Evolutionary conservation across 2,113 vertebrate genomes (phyloP).

Genomic region (Oncorhynchus keta): DNA sequence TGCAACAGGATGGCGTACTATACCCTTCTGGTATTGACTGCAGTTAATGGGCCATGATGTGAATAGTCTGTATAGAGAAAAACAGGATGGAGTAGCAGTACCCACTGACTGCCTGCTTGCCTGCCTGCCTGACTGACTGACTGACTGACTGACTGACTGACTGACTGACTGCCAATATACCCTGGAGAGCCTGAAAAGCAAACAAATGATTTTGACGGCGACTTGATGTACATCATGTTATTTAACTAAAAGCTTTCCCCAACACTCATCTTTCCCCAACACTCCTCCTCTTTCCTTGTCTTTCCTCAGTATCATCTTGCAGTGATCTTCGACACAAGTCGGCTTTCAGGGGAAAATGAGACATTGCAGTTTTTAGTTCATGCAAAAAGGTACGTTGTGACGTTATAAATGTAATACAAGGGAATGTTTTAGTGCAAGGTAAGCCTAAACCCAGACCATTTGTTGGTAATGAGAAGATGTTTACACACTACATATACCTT

Average conservation of each 20-base stretch:
- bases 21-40: no score
- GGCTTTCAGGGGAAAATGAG: conserved; percentile 88
- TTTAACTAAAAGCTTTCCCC: no score
- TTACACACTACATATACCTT: background rate
- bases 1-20: no score
- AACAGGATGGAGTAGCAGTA: no score
- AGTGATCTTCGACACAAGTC: conserved; percentile 94
- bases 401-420: background rate
- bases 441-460: background rate
- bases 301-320: conserved; percentile 86
- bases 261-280: background rate
- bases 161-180: background rate
- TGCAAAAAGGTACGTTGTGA: conserved; percentile 83
- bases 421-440: background rate
- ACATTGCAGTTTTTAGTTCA: conserved; percentile 84
- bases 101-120: no score
- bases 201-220: background rate
- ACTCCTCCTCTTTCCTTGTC: background rate
- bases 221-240: background rate
- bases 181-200: background rate
- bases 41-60: no score
- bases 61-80: no score
- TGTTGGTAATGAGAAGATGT: background rate
- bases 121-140: no score
- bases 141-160: no score